Base-by-base conservation (phyloP, 2,113 vertebrate species). In the Neolamprologus falcicula region DNA sequence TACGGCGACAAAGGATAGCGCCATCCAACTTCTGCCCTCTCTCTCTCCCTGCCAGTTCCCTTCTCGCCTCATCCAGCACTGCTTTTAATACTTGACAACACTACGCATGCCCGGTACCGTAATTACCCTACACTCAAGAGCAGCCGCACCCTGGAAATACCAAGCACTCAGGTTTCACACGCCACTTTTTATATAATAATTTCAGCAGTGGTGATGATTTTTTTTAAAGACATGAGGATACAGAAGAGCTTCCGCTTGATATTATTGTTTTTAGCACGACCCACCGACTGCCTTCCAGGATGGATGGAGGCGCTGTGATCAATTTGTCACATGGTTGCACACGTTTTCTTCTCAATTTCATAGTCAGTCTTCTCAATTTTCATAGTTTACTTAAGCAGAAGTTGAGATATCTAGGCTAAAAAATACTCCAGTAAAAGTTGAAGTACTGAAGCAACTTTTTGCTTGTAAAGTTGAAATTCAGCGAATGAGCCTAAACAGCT, bases 91-190 rank as follows among this genome's bases (percentile, higher is more conserved):
- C 86, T 66, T 28, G 71, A 31, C 3, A 7, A 4, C 33, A 90
- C 78, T 90, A 92, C 93, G 93, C 95, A 93, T 95, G 95, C 94
- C 4, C 87, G 54, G 8, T 95, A 92, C 88, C 89, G 93, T 93
- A 93, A 90, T 88, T 85, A 89, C 81, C 47, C 55, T 55, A 91
- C 68, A 88, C 52, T 4, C 21, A 8, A 52, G 53, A 82, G 53
- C 21, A 61, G 42, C 71, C 84, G 92, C 93, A 90, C 88, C 71
- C 52, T 5, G 9, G 4, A 68, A 84, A 50, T 31, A 35, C 42
- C 45, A 52, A 50, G 73, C 73, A 33, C 45, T 50, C 13, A 9
- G 5, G 35, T 66, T 55, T 24, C 11, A n/a, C 6, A 5, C 45
- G 6, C 24, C 3, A 21, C 17, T 53, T 83, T 83, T 9, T 61